These are phyloP conservation scores for Menura novaehollandiae DNA, from an alignment of 2,113 vertebrate species.

Conservation along the genomic window DNA sequence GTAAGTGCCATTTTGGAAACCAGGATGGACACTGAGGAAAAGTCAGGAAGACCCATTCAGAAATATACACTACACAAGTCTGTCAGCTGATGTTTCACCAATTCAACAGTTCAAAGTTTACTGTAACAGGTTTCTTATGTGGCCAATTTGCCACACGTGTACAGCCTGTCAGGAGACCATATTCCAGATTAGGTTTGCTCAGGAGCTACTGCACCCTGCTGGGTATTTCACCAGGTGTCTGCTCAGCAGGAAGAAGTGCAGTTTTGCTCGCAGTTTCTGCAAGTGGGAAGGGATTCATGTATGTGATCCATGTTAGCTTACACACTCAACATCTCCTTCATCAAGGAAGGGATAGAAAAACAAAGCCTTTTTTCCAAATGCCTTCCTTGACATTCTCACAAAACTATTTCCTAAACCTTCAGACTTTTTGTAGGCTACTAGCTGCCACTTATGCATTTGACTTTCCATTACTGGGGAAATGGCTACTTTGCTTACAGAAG, in stretches of 20 bases:
- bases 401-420: neutral
- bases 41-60: neutral
- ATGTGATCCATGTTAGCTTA: neutral
- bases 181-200: neutral
- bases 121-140: rapidly evolving
- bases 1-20: neutral
- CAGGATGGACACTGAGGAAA: neutral
- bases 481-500: neutral
- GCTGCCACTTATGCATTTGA: neutral
- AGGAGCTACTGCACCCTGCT: neutral
- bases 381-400: neutral
- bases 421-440: neutral
- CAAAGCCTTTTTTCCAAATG: neutral
- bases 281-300: neutral
- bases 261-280: neutral
- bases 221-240: neutral
- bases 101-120: neutral
- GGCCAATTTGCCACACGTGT: neutral
- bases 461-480: neutral
- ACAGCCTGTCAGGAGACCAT: neutral
- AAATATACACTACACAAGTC: neutral
- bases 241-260: neutral
- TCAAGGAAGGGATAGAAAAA: neutral
- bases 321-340: neutral
- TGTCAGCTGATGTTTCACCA: neutral